Evolutionary conservation across 2,888 invertebrate genomes (phyloP).

Genomic region (Aethes cnicana): DNA sequence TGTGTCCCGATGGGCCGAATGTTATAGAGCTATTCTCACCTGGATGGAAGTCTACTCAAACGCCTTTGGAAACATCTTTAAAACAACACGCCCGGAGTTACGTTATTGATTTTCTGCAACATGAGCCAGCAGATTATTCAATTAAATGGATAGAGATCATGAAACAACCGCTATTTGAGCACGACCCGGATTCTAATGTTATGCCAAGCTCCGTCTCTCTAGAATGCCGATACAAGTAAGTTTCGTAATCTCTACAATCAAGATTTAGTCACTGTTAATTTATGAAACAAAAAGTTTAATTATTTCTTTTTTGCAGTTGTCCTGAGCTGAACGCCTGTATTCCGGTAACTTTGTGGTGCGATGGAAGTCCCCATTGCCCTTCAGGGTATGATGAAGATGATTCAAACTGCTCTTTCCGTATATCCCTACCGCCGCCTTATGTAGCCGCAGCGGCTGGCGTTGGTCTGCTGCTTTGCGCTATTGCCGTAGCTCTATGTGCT

Average conservation of each 20-base stretch:
- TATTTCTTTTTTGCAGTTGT: slow-evolving; percentile 79
- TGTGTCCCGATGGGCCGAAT: slow-evolving; percentile 84
- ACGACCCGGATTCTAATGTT: slow-evolving; percentile 76
- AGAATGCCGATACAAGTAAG: slow-evolving; percentile 88
- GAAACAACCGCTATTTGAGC: slow-evolving; percentile 81
- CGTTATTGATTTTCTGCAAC: slow-evolving; percentile 88
- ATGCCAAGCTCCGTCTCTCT: slow-evolving; percentile 73
- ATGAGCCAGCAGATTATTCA: slow-evolving; percentile 87
- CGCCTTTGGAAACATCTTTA: slow-evolving; percentile 68
- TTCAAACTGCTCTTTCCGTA: slow-evolving; percentile 87
- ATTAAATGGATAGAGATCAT: slow-evolving; percentile 91
- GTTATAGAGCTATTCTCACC: slow-evolving; percentile 87
- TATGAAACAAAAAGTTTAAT: slow-evolving; percentile 6
- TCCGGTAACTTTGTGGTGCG: slow-evolving; percentile 90
- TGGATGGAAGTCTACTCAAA: slow-evolving; percentile 83
- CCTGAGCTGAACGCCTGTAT: slow-evolving; percentile 92
- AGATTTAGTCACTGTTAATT: not conserved
- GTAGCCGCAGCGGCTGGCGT: slow-evolving; percentile 85
- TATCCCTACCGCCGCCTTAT: slow-evolving; percentile 85
- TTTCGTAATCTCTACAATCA: slow-evolving; percentile 33
- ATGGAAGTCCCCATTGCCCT: slow-evolving; percentile 89
- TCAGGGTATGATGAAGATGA: slow-evolving; percentile 92
- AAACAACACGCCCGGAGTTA: slow-evolving; percentile 86
- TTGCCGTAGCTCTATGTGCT: slow-evolving; percentile 83
- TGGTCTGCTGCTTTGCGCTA: slow-evolving; percentile 82